Percentiles rank a stretch among this genome's conserved stretches.
Evolutionary conservation across 2,113 vertebrate species (phyloP).

Genomic region (Muscicapa adusta): DNA sequence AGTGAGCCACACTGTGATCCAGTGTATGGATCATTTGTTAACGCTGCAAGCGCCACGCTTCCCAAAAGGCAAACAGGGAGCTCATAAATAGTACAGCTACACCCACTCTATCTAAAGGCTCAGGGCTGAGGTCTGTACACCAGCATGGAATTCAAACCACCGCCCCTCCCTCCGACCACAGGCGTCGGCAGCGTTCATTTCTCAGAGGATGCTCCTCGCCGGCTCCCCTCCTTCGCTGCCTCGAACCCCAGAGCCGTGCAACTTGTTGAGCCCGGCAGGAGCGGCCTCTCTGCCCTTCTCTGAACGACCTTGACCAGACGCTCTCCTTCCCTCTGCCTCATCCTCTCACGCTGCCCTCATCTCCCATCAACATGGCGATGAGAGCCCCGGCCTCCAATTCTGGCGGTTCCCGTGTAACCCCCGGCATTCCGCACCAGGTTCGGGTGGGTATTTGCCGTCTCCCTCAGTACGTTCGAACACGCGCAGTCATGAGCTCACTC

Average conservation of each 20-base stretch:
- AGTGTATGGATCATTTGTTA: background rate
- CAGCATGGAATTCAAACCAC: background rate
- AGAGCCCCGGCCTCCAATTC: rapidly evolving
- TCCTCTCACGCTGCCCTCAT: background rate
- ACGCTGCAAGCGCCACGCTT: background rate
- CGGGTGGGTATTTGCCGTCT: rapidly evolving
- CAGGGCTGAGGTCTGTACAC: background rate
- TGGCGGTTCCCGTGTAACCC: rapidly evolving
- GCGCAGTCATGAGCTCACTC: background rate
- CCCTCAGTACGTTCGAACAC: rapidly evolving
- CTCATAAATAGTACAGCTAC: background rate
- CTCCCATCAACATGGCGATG: background rate
- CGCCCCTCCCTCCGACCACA: background rate
- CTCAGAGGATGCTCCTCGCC: background rate
- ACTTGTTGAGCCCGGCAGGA: background rate
- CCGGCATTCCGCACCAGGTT: background rate
- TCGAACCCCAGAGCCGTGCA: background rate
- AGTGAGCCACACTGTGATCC: background rate
- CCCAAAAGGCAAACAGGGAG: background rate
- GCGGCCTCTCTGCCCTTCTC: background rate
- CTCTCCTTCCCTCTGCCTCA: background rate
- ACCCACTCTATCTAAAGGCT: background rate
- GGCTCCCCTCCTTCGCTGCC: background rate
- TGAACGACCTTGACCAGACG: background rate
- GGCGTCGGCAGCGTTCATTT: background rate